These are phyloP conservation scores for Lepetodrilus schrolli DNA, from an alignment of 2,888 invertebrate species.

Conservation along the genomic window DNA sequence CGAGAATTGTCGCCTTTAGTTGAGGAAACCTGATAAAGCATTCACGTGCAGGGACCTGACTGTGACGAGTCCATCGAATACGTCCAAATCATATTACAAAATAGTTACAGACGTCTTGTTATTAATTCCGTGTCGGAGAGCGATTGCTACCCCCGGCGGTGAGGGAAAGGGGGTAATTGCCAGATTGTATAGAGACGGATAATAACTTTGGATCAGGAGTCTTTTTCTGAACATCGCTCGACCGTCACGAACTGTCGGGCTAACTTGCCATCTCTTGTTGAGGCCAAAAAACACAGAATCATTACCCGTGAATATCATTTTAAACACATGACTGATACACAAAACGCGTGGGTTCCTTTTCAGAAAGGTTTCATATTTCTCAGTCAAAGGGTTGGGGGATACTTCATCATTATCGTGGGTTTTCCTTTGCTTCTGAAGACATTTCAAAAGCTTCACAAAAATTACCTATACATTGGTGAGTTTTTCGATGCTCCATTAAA, in stretches of 20 bases:
- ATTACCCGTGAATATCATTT: conserved; percentile 33
- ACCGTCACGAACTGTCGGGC: conserved; percentile 17
- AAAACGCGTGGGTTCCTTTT: conserved; percentile 21
- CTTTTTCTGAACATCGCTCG: conserved; percentile 10
- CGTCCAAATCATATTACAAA: conserved; percentile 34
- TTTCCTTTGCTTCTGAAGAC: neutral
- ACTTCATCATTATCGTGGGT: conserved; percentile 25
- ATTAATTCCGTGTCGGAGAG: conserved; percentile 6
- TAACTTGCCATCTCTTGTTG: neutral
- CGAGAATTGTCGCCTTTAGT: conserved; percentile 11
- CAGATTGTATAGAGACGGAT: conserved; percentile 3
- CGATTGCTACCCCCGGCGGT: conserved; percentile 4
- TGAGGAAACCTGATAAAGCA: conserved; percentile 13
- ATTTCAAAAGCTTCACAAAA: conserved; percentile 10
- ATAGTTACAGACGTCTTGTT: conserved; percentile 23
- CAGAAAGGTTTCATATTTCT: conserved; percentile 29
- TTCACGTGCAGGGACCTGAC: conserved; percentile 8
- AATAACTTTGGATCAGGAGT: neutral
- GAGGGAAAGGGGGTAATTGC: conserved; percentile 6
- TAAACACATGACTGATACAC: conserved; percentile 23
- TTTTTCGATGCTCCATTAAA: conserved; percentile 1
- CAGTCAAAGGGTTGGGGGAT: conserved; percentile 10
- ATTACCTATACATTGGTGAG: conserved; percentile 1
- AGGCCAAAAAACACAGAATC: conserved; percentile 21
- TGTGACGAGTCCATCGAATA: neutral